These are phyloP conservation scores for Atractosteus spatula DNA, from an alignment of 2,113 vertebrate genomes.

Conservation along the genomic window DNA sequence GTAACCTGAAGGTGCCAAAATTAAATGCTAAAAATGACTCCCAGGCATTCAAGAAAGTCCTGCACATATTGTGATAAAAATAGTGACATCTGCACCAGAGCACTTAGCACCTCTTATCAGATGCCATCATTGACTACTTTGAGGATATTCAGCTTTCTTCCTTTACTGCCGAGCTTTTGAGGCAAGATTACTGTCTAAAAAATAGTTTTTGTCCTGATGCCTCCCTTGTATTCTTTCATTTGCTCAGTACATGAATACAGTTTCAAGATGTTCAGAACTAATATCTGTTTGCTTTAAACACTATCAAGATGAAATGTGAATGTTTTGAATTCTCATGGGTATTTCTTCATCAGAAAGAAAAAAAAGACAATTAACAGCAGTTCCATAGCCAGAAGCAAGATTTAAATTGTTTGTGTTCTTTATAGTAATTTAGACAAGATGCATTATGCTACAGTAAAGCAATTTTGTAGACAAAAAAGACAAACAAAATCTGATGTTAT, in stretches of 20 bases:
- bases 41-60: background rate
- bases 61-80: conserved; percentile 3
- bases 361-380: background rate
- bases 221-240: too few relatives aligned
- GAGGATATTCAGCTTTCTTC: background rate
- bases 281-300: too few relatives aligned
- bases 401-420: background rate
- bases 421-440: background rate
- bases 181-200: background rate
- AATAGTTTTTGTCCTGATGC: too few relatives aligned
- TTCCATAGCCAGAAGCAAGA: background rate
- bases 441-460: background rate
- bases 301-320: too few relatives aligned
- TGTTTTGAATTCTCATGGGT: conserved; percentile 2
- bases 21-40: background rate
- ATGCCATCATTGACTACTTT: background rate
- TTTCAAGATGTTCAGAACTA: too few relatives aligned
- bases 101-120: too few relatives aligned
- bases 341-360: background rate
- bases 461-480: background rate
- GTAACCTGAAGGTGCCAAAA: background rate
- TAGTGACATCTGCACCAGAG: background rate
- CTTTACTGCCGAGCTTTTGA: background rate
- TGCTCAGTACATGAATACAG: too few relatives aligned
- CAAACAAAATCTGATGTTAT: background rate